phyloP scores from a whole-genome alignment of 2,113 vertebrate species.

The Heliornis fulica region DNA sequence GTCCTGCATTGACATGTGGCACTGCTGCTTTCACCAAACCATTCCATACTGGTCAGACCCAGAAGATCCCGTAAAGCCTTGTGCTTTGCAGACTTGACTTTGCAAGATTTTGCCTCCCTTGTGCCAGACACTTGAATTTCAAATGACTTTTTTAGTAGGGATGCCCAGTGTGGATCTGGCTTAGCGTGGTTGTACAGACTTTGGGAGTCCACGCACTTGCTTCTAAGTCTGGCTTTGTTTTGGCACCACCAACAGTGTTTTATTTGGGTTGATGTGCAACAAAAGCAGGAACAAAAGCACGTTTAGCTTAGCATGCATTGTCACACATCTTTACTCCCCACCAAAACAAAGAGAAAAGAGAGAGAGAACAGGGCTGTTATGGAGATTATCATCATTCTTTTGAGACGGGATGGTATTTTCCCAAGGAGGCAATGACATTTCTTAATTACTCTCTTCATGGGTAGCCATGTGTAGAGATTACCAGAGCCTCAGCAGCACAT shows the following conservation, averaged over 20 bases:
- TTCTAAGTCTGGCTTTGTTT: neutral
- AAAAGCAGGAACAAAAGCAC: neutral
- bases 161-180: neutral
- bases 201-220: neutral
- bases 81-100: neutral
- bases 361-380: neutral
- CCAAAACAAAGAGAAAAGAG: neutral
- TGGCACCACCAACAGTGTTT: neutral
- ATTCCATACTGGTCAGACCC: neutral
- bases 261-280: neutral
- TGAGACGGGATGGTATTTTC: constrained; percentile 34
- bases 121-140: neutral
- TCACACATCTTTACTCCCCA: neutral
- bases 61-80: neutral
- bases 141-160: neutral
- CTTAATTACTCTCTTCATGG: constrained; percentile 76
- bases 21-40: neutral
- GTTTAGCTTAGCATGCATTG: neutral
- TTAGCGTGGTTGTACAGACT: neutral
- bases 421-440: constrained; percentile 70
- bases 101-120: neutral
- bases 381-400: constrained; percentile 44
- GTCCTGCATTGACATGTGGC: neutral
- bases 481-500: constrained; percentile 56
- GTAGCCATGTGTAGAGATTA: constrained; percentile 69